phyloP scores from a whole-genome alignment of 2,888 invertebrate genomes.

The Calliopum simillimum region DNA sequence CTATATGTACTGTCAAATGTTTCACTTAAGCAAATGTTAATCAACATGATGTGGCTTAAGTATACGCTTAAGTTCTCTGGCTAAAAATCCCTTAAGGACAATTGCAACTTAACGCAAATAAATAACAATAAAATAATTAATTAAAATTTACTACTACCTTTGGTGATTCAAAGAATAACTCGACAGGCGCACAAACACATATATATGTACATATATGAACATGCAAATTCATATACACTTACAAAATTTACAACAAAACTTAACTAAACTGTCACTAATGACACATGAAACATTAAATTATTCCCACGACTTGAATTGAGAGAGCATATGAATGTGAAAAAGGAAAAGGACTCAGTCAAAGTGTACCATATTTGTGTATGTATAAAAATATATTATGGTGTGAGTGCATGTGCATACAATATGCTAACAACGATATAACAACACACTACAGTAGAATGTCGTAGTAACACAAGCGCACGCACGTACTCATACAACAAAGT shows the following conservation, averaged over 20 bases:
- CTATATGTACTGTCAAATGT: too few species aligned
- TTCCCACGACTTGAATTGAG: not conserved
- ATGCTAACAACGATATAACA: not conserved
- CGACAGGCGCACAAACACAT: too few species aligned
- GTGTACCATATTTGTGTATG: not conserved
- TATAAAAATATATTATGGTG: not conserved
- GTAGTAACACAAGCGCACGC: not conserved
- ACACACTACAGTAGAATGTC: not conserved
- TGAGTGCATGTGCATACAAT: not conserved
- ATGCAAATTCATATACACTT: not conserved
- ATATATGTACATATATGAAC: too few species aligned
- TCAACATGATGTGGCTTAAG: too few species aligned
- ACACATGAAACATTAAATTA: conserved; percentile 14
- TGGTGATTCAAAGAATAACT: too few species aligned
- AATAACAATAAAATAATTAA: too few species aligned
- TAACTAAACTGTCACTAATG: conserved; percentile 17
- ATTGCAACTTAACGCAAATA: too few species aligned
- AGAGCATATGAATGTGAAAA: not conserved
- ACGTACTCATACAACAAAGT: not conserved
- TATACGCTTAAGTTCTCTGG: too few species aligned
- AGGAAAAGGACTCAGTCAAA: not conserved
- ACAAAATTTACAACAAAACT: conserved; percentile 23
- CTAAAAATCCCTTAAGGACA: too few species aligned
- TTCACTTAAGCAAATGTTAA: too few species aligned
- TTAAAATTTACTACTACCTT: too few species aligned